Percentiles rank a stretch among this genome's conserved stretches.
Evolutionary conservation across 2,113 vertebrate species (phyloP).

Genomic region (Hoplias malabaricus): DNA sequence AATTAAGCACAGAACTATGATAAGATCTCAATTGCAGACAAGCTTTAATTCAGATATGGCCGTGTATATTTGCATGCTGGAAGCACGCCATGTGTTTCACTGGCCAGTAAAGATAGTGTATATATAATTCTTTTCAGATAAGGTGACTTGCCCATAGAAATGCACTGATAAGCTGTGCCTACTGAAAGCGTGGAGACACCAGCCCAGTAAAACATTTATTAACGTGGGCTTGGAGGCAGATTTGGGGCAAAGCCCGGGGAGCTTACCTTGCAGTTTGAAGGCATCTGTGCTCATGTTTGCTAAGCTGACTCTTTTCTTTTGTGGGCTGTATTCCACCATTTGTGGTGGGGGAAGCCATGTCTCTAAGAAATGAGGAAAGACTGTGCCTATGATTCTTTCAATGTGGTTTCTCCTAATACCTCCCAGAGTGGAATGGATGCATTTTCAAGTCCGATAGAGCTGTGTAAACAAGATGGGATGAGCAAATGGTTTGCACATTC

Average conservation of each 20-base stretch:
- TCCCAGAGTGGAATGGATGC: background rate
- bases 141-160: slow-evolving; percentile 14
- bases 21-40: background rate
- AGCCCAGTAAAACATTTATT: slow-evolving; percentile 54
- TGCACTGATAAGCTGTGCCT: slow-evolving; percentile 26
- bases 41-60: background rate
- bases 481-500: background rate
- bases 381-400: background rate
- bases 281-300: slow-evolving; percentile 51
- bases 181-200: slow-evolving; percentile 33
- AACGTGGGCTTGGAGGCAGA: slow-evolving; percentile 46
- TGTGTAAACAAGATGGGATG: background rate
- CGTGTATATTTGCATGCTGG: background rate
- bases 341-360: slow-evolving; percentile 23
- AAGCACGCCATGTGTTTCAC: background rate
- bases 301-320: slow-evolving; percentile 46
- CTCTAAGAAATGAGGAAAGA: slow-evolving; percentile 5
- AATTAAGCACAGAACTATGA: background rate
- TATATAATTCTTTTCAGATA: slow-evolving; percentile 16
- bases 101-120: background rate
- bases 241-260: slow-evolving; percentile 49
- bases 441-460: background rate
- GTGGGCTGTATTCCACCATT: slow-evolving; percentile 31
- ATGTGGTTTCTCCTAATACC: background rate
- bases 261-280: slow-evolving; percentile 46